phyloP scores from a whole-genome alignment of 2,888 invertebrate genomes.

The Arrhopalites spinosus region DNA sequence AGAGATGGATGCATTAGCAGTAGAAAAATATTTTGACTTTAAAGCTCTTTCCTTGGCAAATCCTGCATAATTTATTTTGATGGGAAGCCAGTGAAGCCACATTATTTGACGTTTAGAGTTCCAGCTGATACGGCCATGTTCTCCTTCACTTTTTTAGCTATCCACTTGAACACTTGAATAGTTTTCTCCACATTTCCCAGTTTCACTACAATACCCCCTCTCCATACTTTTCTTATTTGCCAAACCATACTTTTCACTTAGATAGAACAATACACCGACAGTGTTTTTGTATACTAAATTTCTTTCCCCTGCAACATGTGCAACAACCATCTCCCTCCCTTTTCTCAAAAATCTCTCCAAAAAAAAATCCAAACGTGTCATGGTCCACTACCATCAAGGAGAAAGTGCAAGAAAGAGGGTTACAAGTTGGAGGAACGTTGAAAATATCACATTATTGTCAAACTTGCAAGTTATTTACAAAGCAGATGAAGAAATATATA shows the following conservation, averaged over 20 bases:
- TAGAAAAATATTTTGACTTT: conserved; percentile 45
- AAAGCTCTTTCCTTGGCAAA: conserved; percentile 41
- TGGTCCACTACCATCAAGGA: not conserved
- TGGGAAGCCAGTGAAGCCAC: conserved; percentile 35
- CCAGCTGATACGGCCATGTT: conserved; percentile 18
- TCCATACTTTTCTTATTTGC: conserved; percentile 18
- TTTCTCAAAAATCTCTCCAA: too few species aligned
- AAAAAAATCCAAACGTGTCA: too few species aligned
- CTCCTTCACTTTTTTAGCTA: conserved; percentile 22
- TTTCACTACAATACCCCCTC: conserved; percentile 12
- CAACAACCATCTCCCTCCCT: too few species aligned
- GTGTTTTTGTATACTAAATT: not conserved
- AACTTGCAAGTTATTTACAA: not conserved
- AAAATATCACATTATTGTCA: not conserved
- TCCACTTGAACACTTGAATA: conserved; percentile 26
- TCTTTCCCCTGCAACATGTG: not conserved
- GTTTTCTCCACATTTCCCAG: conserved; percentile 30
- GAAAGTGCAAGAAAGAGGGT: not conserved
- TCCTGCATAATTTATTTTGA: conserved; percentile 48
- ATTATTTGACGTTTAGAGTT: conserved; percentile 48
- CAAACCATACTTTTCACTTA: conserved; percentile 16
- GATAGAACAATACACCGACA: conserved; percentile 20
- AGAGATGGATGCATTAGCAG: conserved; percentile 41
- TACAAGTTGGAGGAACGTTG: not conserved
- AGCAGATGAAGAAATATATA: not conserved